Percentiles rank a stretch among this genome's conserved stretches.
Evolutionary conservation across 2,797 vertebrate genomes (phyloP).

Genomic region (Pteropus rufus): DNA sequence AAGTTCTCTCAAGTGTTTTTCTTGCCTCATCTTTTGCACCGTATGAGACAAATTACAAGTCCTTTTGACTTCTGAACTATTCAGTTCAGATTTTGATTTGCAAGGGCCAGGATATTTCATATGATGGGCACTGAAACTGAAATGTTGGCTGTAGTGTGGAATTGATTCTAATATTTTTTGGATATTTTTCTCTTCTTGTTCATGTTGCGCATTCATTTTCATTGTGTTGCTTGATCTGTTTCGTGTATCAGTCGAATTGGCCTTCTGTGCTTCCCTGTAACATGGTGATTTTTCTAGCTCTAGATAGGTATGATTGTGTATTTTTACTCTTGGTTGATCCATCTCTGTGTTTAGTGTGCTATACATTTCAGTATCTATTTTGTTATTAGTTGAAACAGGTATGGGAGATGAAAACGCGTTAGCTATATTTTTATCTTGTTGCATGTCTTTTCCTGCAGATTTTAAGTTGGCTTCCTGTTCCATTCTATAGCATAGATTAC

Average conservation of each 20-base stretch:
- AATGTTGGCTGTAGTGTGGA: background rate
- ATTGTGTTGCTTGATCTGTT: background rate
- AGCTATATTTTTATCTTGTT: background rate
- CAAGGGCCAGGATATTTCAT: background rate
- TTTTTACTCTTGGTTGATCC: background rate
- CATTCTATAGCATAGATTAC: background rate
- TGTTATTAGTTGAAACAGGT: background rate
- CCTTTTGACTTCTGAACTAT: background rate
- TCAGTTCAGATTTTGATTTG: background rate
- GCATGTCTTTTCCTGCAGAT: background rate
- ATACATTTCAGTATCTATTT: background rate
- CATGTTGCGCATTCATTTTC: background rate
- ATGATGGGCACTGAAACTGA: background rate
- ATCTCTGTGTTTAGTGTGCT: background rate
- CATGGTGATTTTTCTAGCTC: background rate
- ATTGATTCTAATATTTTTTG: background rate
- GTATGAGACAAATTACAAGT: background rate
- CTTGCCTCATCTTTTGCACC: background rate
- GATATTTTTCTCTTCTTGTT: background rate
- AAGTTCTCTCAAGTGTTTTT: background rate
- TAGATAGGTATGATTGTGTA: background rate
- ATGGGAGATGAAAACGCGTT: background rate
- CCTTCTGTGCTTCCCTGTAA: background rate
- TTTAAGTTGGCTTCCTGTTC: background rate
- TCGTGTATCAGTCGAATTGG: background rate